These are phyloP conservation scores for Gadus chalcogrammus DNA, from an alignment of 2,113 vertebrate species.

Conservation along the genomic window DNA sequence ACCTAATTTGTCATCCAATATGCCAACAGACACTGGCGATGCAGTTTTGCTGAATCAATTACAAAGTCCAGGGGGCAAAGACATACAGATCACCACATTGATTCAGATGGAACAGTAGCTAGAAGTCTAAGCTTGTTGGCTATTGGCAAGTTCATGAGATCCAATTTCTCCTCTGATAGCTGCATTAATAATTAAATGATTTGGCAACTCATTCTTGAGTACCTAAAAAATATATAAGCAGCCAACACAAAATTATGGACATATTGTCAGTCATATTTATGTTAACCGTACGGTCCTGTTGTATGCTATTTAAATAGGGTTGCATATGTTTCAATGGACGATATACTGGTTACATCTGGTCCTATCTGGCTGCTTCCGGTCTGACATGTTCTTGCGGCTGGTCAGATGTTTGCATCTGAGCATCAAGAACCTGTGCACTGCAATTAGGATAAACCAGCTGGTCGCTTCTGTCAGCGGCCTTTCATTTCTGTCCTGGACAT, in stretches of 20 bases:
- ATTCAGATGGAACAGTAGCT: background rate
- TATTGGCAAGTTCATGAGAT: background rate
- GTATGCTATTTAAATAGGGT: too few relatives aligned
- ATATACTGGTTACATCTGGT: background rate
- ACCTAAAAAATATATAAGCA: too few relatives aligned
- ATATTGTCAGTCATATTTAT: too few relatives aligned
- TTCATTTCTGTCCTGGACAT: conserved; percentile 46
- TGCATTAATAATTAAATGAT: too few relatives aligned
- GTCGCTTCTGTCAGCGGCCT: conserved; percentile 52
- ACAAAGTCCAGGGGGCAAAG: background rate
- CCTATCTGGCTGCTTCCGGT: background rate
- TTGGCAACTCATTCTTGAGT: too few relatives aligned
- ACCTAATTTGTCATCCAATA: background rate
- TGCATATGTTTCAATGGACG: too few relatives aligned
- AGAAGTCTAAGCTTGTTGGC: background rate
- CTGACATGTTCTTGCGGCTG: conserved; percentile 6
- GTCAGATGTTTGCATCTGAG: conserved; percentile 40
- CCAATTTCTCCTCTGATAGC: background rate
- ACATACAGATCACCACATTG: background rate
- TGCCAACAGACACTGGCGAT: background rate
- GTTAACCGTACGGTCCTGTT: too few relatives aligned
- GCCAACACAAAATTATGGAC: too few relatives aligned
- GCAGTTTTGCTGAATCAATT: background rate
- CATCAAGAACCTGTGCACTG: conserved; percentile 27
- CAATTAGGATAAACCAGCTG: conserved; percentile 43